Evolutionary conservation across 2,888 invertebrate species (phyloP).

Genomic region (Dichetophora obliterata): DNA sequence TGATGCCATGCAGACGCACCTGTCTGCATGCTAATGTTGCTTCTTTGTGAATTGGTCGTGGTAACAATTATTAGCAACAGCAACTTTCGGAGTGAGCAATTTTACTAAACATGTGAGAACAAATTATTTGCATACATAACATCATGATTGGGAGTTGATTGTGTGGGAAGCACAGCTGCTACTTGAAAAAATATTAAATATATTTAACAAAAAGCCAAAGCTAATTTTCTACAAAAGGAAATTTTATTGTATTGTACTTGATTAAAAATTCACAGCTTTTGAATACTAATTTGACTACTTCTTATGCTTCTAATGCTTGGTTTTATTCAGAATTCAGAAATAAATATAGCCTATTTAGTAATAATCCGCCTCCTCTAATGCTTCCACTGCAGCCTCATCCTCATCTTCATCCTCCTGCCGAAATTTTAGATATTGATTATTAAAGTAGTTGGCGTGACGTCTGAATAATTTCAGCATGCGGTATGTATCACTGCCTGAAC

Average conservation of each 20-base stretch:
- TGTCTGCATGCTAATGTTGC: too few relatives aligned
- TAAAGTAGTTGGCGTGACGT: conserved; percentile 65
- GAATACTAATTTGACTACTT: too few relatives aligned
- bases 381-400: neutral
- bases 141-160: neutral
- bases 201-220: neutral
- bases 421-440: conserved; percentile 65
- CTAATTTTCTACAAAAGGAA: neutral
- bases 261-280: too few relatives aligned
- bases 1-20: too few relatives aligned
- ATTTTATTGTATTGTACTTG: neutral
- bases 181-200: neutral
- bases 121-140: neutral
- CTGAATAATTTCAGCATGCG: conserved; percentile 67
- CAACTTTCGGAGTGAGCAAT: too few relatives aligned
- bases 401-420: conserved; percentile 56
- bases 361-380: neutral
- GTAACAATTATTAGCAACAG: too few relatives aligned
- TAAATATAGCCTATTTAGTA: neutral
- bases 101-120: too few relatives aligned
- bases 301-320: too few relatives aligned
- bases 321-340: neutral
- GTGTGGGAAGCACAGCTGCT: neutral
- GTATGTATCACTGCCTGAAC: conserved; percentile 67
- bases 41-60: too few relatives aligned